phyloP scores from a whole-genome alignment of 2,888 invertebrate genomes.

The Tetragonula carbonaria region DNA sequence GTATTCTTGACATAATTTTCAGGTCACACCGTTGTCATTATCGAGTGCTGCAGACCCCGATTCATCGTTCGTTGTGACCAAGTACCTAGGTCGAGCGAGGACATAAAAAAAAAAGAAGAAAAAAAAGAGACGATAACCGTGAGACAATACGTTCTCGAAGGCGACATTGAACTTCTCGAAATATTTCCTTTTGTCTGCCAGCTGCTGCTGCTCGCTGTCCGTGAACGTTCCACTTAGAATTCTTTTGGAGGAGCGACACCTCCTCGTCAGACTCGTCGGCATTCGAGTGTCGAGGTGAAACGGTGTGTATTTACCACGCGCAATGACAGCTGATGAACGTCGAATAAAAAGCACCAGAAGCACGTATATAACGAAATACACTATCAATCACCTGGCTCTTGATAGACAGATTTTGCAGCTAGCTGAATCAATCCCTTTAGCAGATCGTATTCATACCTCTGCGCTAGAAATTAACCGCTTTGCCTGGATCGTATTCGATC shows the following conservation, averaged over 20 bases:
- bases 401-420: too few species aligned
- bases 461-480: too few species aligned
- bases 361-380: too few species aligned
- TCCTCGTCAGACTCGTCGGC: not conserved
- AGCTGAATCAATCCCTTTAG: too few species aligned
- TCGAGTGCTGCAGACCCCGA: conserved; percentile 55
- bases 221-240: not conserved
- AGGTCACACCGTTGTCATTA: conserved; percentile 61
- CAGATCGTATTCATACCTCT: too few species aligned
- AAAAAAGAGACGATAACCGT: conserved; percentile 33
- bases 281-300: not conserved
- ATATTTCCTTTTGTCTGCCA: not conserved
- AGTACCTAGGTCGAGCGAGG: conserved; percentile 48
- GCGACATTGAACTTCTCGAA: conserved; percentile 56
- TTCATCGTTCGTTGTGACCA: conserved; percentile 44
- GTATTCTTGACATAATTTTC: conserved; percentile 66
- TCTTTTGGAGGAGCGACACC: not conserved
- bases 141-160: conserved; percentile 48
- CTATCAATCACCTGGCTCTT: too few species aligned
- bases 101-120: not conserved
- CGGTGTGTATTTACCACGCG: not conserved
- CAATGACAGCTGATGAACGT: too few species aligned
- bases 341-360: too few species aligned
- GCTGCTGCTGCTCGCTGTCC: not conserved
- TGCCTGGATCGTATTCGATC: too few species aligned